These are phyloP conservation scores for Coracias cyanogaster DNA, from an alignment of 2,797 vertebrate species.

Conservation along the genomic window DNA sequence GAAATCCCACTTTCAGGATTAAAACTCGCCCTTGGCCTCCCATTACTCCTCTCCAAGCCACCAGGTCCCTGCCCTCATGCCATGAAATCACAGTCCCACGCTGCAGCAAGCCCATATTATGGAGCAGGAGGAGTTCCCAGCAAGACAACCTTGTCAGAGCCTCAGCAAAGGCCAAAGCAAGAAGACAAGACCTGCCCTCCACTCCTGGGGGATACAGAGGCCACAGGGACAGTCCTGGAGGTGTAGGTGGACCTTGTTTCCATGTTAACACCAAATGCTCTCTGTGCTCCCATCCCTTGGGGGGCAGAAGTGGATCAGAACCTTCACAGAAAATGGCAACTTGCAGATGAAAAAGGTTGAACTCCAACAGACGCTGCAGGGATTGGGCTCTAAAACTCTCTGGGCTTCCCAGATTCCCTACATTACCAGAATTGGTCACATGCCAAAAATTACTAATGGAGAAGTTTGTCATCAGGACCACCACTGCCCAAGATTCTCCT, in stretches of 20 bases:
- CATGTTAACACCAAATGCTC: neutral
- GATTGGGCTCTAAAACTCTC: neutral
- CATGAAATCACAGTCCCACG: fast-evolving
- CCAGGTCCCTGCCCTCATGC: neutral
- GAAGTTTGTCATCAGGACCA: neutral
- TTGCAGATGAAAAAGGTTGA: neutral
- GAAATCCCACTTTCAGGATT: neutral
- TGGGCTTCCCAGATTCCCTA: neutral
- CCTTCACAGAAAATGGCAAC: neutral
- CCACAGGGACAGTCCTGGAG: neutral
- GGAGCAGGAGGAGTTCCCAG: neutral
- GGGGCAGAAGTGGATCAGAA: neutral
- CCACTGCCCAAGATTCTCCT: neutral
- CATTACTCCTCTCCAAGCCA: neutral
- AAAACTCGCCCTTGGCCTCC: fast-evolving
- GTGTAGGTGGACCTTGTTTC: neutral
- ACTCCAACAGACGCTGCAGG: fast-evolving
- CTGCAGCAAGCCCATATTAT: neutral
- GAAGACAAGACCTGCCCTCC: neutral
- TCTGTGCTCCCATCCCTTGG: fast-evolving
- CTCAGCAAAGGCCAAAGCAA: neutral
- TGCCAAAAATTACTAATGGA: fast-evolving
- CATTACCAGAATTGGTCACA: neutral
- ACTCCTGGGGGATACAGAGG: fast-evolving
- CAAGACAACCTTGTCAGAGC: neutral